A percentile compares a stretch with the other conserved stretches of the same genome.
phyloP scores from a whole-genome alignment of 2,888 invertebrate species.

The Onthophagus sagittarius region DNA sequence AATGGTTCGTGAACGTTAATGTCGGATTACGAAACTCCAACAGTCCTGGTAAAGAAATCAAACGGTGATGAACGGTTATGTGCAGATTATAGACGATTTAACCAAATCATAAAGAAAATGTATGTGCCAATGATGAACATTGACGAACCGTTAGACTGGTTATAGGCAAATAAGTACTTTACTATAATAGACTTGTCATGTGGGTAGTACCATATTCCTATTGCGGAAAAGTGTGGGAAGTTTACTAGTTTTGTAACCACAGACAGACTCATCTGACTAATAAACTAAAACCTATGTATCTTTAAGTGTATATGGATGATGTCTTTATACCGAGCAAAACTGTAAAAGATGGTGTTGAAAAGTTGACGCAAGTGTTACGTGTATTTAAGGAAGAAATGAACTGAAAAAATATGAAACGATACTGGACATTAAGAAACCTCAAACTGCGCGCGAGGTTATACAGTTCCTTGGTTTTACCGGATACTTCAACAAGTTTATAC shows the following conservation, averaged over 20 bases:
- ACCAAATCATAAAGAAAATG: constrained; percentile 31
- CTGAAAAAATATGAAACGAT: constrained; percentile 24
- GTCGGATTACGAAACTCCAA: constrained; percentile 27
- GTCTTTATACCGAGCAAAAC: constrained; percentile 21
- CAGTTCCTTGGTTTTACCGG: constrained; percentile 39
- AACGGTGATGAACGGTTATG: constrained; percentile 26
- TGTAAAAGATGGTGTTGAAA: constrained; percentile 14
- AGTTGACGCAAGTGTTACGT: background rate
- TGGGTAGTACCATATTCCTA: constrained; percentile 32
- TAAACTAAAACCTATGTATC: background rate
- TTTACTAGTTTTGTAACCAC: constrained; percentile 19
- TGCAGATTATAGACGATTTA: constrained; percentile 33
- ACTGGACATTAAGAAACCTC: background rate
- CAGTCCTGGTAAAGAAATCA: constrained; percentile 26
- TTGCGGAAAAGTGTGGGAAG: background rate
- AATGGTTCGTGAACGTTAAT: constrained; percentile 24
- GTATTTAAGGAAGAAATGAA: constrained; percentile 7
- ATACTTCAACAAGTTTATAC: constrained; percentile 40
- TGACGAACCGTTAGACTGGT: constrained; percentile 31
- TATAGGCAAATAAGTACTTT: constrained; percentile 30
- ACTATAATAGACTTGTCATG: constrained; percentile 31
- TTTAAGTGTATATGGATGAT: constrained; percentile 24
- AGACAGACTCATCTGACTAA: constrained; percentile 26
- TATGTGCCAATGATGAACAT: constrained; percentile 33
- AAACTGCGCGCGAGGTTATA: background rate